Conservation (phyloP, 2,113 vertebrate species). For the Anas platyrhynchos region DNA sequence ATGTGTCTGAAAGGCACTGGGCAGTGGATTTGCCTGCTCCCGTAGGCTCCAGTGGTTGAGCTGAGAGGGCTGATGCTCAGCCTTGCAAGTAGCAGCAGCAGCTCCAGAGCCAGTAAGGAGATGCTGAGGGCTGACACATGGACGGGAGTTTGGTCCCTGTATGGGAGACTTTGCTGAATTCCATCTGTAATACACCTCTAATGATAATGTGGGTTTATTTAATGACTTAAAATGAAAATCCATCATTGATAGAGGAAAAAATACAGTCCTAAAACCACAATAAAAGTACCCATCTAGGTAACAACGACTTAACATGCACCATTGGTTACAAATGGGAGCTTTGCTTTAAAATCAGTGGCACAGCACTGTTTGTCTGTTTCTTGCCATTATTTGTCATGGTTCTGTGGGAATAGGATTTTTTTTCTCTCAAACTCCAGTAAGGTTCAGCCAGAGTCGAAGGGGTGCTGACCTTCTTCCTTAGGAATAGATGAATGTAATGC, state of each 20-base stretch:
- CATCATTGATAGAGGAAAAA: not conserved
- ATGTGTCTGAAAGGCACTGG: not conserved
- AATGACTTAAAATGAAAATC: not conserved
- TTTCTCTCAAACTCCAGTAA: not conserved
- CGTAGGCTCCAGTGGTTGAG: not conserved
- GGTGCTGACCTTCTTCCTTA: not conserved
- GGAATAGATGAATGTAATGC: rapidly evolving
- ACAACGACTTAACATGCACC: not conserved
- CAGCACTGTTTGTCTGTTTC: not conserved
- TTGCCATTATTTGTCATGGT: not conserved
- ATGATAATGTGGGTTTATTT: not conserved
- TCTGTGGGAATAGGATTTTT: not conserved
- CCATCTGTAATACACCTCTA: not conserved
- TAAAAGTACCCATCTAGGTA: not conserved
- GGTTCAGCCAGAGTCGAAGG: rapidly evolving
- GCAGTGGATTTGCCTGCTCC: not conserved
- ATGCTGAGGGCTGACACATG: not conserved
- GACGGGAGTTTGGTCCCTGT: not conserved
- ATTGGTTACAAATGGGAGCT: not conserved
- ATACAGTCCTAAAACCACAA: not conserved
- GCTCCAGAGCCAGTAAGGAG: not conserved
- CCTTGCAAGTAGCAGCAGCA: not conserved
- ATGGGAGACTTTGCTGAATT: not conserved
- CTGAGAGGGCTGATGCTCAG: not conserved
- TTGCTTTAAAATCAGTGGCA: not conserved